Evolutionary conservation across 2,113 vertebrate species (phyloP).

Genomic region (Aix galericulata): DNA sequence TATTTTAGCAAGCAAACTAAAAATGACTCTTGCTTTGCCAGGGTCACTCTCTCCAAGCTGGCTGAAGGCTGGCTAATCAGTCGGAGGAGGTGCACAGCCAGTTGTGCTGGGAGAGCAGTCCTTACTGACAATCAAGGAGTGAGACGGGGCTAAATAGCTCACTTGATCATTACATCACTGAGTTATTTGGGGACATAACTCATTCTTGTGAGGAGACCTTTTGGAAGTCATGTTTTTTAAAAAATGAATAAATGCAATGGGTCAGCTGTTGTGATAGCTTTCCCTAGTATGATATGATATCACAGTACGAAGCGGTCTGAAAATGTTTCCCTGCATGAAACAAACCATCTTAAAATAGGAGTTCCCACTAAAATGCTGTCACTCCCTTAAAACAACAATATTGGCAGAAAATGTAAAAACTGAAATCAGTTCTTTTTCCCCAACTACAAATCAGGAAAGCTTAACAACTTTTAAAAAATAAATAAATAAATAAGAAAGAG

Average conservation of each 20-base stretch:
- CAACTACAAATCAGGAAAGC: not conserved
- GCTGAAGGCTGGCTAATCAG: not conserved
- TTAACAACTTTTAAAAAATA: not conserved
- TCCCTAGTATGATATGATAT: not conserved
- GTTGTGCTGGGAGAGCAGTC: not conserved
- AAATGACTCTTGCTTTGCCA: not conserved
- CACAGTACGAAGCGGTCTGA: not conserved
- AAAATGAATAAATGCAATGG: not conserved
- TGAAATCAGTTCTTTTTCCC: not conserved
- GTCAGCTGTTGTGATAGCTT: not conserved
- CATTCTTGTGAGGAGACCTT: not conserved
- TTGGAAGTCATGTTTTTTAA: not conserved
- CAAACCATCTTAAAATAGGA: not conserved
- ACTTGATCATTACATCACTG: not conserved
- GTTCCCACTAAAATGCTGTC: not conserved
- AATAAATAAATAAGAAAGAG: not conserved
- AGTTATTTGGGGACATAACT: not conserved
- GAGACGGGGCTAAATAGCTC: not conserved
- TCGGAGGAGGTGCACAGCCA: not conserved
- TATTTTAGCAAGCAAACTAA: not conserved
- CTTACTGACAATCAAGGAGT: not conserved
- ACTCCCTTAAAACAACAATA: not conserved
- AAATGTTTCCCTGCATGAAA: not conserved
- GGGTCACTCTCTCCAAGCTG: not conserved
- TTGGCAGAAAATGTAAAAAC: not conserved